Percentiles rank a stretch among this genome's conserved stretches.
phyloP scores from a whole-genome alignment of 2,113 vertebrate genomes.

The Trichechus manatus region DNA sequence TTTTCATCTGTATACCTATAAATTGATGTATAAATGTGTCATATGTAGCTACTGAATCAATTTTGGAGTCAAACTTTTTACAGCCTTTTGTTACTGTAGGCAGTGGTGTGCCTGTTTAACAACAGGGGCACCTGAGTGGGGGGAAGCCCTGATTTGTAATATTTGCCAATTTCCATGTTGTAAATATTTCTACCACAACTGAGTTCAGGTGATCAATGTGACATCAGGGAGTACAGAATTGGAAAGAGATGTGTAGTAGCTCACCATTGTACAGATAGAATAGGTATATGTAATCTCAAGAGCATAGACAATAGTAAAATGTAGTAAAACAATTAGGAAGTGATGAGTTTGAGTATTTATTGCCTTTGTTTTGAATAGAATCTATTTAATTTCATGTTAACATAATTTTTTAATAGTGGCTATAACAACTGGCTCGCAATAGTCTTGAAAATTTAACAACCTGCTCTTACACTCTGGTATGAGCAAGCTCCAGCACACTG shows the following conservation, averaged over 20 bases:
- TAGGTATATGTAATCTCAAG: background rate
- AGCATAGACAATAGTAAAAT: background rate
- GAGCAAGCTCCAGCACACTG: background rate
- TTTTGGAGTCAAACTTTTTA: slow-evolving; percentile 15
- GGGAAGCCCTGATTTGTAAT: background rate
- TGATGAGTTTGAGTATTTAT: background rate
- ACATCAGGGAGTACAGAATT: background rate
- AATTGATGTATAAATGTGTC: background rate
- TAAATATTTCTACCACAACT: background rate
- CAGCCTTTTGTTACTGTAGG: background rate
- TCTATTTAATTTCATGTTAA: slow-evolving; percentile 18
- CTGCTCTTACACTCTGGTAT: background rate
- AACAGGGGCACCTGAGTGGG: background rate
- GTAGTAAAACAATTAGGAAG: background rate
- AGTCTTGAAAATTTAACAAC: slow-evolving; percentile 5
- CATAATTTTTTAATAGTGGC: background rate
- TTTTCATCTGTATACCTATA: background rate
- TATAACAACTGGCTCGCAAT: background rate
- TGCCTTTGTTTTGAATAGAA: slow-evolving; percentile 31
- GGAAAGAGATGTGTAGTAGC: background rate
- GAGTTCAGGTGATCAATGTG: background rate
- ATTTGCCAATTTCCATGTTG: background rate
- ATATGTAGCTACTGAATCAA: background rate
- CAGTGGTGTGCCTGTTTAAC: background rate
- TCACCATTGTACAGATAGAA: background rate